A percentile compares a stretch with the other conserved stretches of the same genome.
Conservation (phyloP, 2,888 invertebrate genomes). For the Troilus luridus region DNA sequence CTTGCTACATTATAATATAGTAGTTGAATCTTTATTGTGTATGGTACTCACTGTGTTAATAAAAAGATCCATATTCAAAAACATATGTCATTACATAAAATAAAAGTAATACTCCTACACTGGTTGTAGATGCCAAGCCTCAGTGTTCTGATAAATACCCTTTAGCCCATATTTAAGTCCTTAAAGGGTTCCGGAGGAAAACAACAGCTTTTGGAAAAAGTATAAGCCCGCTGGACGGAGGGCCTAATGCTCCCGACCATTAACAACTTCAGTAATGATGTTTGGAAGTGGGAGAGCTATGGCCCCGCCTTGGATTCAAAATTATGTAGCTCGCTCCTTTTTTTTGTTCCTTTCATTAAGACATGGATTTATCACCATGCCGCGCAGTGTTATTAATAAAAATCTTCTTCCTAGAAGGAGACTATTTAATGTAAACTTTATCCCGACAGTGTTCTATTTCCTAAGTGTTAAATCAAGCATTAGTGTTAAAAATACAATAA, state of each 20-base stretch:
- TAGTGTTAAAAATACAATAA: too few species aligned
- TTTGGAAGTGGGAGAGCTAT: background rate
- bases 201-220: background rate
- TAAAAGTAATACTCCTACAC: background rate
- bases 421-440: background rate
- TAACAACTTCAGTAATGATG: conserved; percentile 2
- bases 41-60: too few species aligned
- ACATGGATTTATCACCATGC: background rate
- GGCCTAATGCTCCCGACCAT: background rate
- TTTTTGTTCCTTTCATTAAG: background rate
- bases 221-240: background rate
- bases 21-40: too few species aligned
- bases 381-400: background rate
- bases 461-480: too few species aligned
- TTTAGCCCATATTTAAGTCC: background rate
- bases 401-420: background rate
- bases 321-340: background rate
- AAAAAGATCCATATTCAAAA: too few species aligned
- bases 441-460: too few species aligned
- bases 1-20: too few species aligned
- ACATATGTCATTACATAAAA: background rate
- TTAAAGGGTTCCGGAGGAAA: background rate
- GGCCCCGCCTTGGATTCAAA: background rate
- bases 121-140: background rate
- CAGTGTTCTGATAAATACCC: background rate